Conservation (phyloP, 2,888 invertebrate genomes). For the Xestia rhomboidea region DNA sequence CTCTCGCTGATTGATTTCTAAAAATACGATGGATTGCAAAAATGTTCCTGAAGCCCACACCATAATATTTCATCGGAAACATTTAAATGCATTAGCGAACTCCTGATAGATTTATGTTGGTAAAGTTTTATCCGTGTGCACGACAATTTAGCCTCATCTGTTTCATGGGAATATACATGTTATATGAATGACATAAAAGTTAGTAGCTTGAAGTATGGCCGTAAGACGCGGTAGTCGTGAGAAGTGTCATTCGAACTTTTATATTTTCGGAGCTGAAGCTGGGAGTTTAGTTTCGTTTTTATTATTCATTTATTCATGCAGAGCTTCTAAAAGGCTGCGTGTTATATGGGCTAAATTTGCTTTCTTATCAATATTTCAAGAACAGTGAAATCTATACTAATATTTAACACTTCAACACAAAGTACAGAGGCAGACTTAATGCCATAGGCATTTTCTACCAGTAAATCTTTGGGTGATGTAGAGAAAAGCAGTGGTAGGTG, state of each 20-base stretch:
- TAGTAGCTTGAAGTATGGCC: slow-evolving; percentile 8
- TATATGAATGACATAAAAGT: slow-evolving; percentile 3
- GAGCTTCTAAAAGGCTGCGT: background rate
- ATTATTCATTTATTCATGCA: background rate
- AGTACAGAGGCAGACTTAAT: too few relatives aligned
- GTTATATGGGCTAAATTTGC: background rate
- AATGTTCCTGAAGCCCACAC: slow-evolving; percentile 21
- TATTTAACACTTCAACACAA: too few relatives aligned
- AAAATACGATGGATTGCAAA: slow-evolving; percentile 46
- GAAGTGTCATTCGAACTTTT: slow-evolving; percentile 18
- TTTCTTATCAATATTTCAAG: background rate
- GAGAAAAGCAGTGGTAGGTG: too few relatives aligned
- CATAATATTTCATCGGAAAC: slow-evolving; percentile 33
- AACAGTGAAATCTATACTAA: too few relatives aligned
- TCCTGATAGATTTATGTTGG: slow-evolving; percentile 41
- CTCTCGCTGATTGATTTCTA: slow-evolving; percentile 25
- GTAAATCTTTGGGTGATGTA: too few relatives aligned
- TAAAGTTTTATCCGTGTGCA: slow-evolving; percentile 42
- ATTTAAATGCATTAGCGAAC: slow-evolving; percentile 45
- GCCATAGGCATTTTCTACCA: too few relatives aligned
- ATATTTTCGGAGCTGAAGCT: slow-evolving; percentile 1
- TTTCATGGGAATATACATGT: slow-evolving; percentile 18
- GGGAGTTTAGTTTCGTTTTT: background rate
- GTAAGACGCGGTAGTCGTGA: too few relatives aligned
- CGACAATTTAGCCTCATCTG: slow-evolving; percentile 10